Conservation (phyloP, 23 tunicate species). For the Ascidia mentula region DNA sequence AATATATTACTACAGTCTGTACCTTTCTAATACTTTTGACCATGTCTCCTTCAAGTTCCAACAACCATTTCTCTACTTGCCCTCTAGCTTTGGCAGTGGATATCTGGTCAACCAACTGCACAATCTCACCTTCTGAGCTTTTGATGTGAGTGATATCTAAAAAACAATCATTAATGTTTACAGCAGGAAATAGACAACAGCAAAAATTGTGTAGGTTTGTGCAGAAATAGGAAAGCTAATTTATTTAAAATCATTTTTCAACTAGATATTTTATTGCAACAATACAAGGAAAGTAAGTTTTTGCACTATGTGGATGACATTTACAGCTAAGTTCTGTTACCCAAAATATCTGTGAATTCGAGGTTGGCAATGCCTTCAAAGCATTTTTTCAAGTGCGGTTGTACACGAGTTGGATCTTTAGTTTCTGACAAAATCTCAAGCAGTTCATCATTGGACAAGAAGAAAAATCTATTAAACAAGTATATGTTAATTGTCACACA, state of each 20-base stretch:
- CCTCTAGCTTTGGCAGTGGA: slow-evolving; percentile 98
- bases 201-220: no score
- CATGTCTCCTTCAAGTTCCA: slow-evolving; percentile 92
- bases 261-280: no score
- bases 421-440: slow-evolving; percentile 98
- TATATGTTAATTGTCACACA: no score
- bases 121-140: slow-evolving; percentile 94
- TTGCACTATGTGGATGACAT: no score
- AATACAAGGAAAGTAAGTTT: no score
- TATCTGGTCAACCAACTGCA: slow-evolving; percentile 72
- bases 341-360: slow-evolving; percentile 92
- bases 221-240: no score
- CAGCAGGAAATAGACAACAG: no score
- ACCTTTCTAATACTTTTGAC: slow-evolving; percentile 89
- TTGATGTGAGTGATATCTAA: slow-evolving; percentile 97
- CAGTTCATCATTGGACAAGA: slow-evolving; percentile 97
- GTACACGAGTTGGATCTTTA: slow-evolving; percentile 99
- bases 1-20: no score
- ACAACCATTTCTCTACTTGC: slow-evolving; percentile 98
- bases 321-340: no score
- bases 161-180: no score
- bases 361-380: slow-evolving; percentile 98
- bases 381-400: slow-evolving; percentile 97
- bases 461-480: slow-evolving; percentile 98
- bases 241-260: no score